These are phyloP conservation scores for Chromoteleia sp. DNA, from an alignment of 2,888 invertebrate species.

Conservation along the genomic window DNA sequence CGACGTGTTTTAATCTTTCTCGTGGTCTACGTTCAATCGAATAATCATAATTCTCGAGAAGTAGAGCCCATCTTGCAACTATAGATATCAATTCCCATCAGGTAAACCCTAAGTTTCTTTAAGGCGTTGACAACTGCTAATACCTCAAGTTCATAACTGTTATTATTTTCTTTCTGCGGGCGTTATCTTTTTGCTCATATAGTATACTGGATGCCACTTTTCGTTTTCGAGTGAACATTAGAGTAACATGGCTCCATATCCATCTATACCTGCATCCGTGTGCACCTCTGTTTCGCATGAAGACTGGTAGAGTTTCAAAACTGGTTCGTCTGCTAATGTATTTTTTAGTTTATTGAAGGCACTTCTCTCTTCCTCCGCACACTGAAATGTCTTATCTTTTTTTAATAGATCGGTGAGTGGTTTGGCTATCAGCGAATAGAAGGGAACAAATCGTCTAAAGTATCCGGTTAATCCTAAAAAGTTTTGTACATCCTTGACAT, in stretches of 20 bases:
- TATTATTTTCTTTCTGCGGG: not conserved
- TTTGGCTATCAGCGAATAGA: not conserved
- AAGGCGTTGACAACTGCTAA: not conserved
- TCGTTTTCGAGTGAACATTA: no score
- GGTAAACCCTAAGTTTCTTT: not conserved
- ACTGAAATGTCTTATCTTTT: not conserved
- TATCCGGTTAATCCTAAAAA: not conserved
- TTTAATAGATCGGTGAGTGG: not conserved
- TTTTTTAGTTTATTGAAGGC: not conserved
- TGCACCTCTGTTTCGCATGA: not conserved
- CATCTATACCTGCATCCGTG: not conserved
- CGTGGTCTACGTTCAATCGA: not conserved
- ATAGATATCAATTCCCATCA: not conserved
- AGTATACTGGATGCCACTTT: not conserved
- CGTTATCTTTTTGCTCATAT: not conserved
- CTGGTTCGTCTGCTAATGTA: not conserved
- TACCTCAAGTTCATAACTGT: not conserved
- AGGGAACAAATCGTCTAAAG: not conserved
- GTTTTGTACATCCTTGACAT: not conserved
- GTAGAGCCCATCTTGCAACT: not conserved
- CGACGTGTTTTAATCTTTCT: no score
- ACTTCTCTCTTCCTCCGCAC: not conserved
- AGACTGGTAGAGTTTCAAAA: not conserved
- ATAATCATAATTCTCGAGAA: not conserved
- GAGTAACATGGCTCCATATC: no score